phyloP scores from a whole-genome alignment of 1,140 invertebrate genomes.

The Scylla paramamosain region DNA sequence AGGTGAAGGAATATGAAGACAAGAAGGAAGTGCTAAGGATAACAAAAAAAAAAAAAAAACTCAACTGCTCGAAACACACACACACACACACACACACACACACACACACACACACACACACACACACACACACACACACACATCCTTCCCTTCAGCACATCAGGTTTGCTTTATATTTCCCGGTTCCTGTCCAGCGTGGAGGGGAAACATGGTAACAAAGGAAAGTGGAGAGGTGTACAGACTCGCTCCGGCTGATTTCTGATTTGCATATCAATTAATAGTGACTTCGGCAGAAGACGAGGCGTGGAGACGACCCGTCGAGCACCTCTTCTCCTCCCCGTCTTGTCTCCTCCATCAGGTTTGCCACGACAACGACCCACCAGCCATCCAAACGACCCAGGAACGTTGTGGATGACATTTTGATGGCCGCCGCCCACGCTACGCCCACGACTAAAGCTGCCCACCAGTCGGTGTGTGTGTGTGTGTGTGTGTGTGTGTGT shows the following conservation, averaged over 20 bases:
- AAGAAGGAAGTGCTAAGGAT: too few species aligned
- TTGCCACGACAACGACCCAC: conserved; percentile 27
- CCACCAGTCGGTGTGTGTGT: background rate
- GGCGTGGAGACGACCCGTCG: background rate
- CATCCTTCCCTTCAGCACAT: too few species aligned
- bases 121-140: too few species aligned
- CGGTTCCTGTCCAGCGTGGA: background rate
- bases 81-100: too few species aligned
- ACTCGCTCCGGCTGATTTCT: background rate
- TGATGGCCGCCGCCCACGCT: conserved; percentile 24
- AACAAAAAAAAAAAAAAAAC: too few species aligned
- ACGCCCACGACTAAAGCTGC: conserved; percentile 1
- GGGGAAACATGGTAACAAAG: background rate
- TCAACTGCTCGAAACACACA: too few species aligned
- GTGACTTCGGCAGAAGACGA: background rate
- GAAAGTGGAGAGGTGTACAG: background rate
- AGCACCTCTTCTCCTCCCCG: background rate
- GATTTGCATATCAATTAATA: conserved; percentile 26
- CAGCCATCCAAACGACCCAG: conserved; percentile 8
- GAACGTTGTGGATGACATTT: background rate
- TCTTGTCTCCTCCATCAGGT: background rate
- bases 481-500: background rate
- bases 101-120: too few species aligned
- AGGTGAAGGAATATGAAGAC: background rate
- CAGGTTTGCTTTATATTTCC: background rate